A percentile compares a stretch with the other conserved stretches of the same genome.
These are phyloP conservation scores for Coecobrya sp. DNA, from an alignment of 2,888 invertebrate species.

Conservation along the genomic window DNA sequence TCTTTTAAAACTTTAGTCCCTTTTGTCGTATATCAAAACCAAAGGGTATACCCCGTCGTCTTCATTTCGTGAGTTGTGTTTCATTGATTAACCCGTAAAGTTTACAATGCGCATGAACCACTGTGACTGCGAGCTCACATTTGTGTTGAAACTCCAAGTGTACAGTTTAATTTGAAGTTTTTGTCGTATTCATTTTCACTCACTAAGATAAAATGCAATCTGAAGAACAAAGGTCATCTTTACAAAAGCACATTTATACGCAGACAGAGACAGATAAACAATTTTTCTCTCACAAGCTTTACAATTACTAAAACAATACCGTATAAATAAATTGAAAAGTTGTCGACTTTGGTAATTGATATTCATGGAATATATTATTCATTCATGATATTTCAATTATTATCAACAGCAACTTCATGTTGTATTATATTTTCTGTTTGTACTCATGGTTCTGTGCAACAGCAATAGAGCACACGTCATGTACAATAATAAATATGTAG, in stretches of 20 bases:
- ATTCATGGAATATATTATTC: constrained; percentile 78
- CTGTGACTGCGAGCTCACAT: neutral
- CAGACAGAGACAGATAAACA: neutral
- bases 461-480: constrained; percentile 44
- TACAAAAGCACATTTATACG: constrained; percentile 23
- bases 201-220: constrained; percentile 31
- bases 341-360: constrained; percentile 70
- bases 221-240: constrained; percentile 50
- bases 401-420: constrained; percentile 31
- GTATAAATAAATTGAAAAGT: constrained; percentile 66
- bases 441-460: neutral
- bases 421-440: neutral
- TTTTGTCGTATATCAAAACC: neutral
- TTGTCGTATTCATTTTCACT: constrained; percentile 23
- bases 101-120: constrained; percentile 7
- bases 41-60: neutral
- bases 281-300: neutral
- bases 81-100: constrained; percentile 38
- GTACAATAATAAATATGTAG: constrained; percentile 20
- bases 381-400: constrained; percentile 75
- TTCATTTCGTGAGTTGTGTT: constrained; percentile 43
- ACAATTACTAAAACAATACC: constrained; percentile 28
- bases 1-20: neutral
- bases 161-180: constrained; percentile 38
- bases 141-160: neutral